Evolutionary conservation across 2,113 vertebrate genomes (phyloP).

Genomic region (Rhagologus leucostigma): DNA sequence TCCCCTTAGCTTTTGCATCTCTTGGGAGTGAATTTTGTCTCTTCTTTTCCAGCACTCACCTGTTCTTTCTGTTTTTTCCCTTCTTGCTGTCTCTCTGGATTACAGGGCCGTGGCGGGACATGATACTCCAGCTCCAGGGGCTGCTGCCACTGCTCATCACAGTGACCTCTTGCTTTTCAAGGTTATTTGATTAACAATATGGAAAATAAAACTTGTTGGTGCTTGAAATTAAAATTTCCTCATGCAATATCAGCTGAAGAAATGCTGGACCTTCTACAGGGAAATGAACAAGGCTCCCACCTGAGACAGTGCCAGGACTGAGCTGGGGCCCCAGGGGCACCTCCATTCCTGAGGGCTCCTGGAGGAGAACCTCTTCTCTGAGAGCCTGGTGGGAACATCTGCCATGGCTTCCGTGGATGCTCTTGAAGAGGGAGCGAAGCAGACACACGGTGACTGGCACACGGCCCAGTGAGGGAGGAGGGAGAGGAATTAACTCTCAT

Average conservation of each 20-base stretch:
- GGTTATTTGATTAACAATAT: neutral
- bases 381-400: constrained; percentile 10
- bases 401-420: constrained; percentile 17
- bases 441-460: constrained; percentile 50
- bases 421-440: neutral
- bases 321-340: neutral
- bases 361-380: neutral
- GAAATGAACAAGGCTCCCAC: neutral
- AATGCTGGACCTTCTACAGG: neutral
- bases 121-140: neutral
- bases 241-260: neutral
- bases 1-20: neutral
- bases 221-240: neutral
- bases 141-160: neutral
- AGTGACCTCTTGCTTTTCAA: neutral
- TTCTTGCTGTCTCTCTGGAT: neutral
- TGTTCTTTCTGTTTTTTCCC: neutral
- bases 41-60: neutral
- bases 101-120: neutral
- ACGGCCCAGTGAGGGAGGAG: constrained; percentile 1
- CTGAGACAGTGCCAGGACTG: neutral
- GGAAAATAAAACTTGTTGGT: neutral
- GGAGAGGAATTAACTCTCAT: constrained; percentile 65
- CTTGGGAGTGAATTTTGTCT: neutral
- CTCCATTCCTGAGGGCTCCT: neutral